A percentile compares a stretch with the other conserved stretches of the same genome.
phyloP scores from a whole-genome alignment of 2,888 invertebrate species.

The Saturnia pavonia region DNA sequence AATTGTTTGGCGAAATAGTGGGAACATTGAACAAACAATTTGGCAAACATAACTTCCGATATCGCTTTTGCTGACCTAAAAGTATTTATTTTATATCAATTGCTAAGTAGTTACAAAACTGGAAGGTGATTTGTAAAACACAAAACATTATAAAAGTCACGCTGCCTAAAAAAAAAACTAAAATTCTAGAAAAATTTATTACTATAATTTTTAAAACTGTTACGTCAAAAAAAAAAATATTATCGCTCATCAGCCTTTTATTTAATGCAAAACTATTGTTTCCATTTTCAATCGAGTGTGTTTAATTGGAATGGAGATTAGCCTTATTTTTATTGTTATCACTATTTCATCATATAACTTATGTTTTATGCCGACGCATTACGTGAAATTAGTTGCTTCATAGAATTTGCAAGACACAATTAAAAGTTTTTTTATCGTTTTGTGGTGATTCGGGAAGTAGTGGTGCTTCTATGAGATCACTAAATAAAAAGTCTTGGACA shows the following conservation, averaged over 20 bases:
- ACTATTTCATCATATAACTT: not conserved
- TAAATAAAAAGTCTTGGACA: constrained; percentile 62
- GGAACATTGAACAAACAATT: not conserved
- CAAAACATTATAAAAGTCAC: constrained; percentile 21
- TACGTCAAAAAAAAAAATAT: constrained; percentile 7
- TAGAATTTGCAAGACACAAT: not conserved
- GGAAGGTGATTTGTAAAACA: constrained; percentile 44
- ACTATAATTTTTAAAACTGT: constrained; percentile 11
- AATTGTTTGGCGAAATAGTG: not conserved
- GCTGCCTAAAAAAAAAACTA: constrained; percentile 18
- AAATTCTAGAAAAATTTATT: constrained; percentile 5
- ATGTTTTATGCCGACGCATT: not conserved
- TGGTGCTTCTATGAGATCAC: constrained; percentile 73
- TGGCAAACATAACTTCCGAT: not conserved
- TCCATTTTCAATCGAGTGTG: constrained; percentile 35
- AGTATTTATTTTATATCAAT: constrained; percentile 24
- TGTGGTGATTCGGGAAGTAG: constrained; percentile 42
- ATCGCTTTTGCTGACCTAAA: not conserved
- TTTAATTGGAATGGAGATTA: constrained; percentile 11
- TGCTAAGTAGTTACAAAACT: constrained; percentile 29
- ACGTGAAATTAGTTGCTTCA: not conserved
- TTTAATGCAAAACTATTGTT: constrained; percentile 43
- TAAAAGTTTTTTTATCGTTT: not conserved
- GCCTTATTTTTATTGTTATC: not conserved
- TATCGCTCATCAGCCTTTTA: constrained; percentile 45